Base-by-base conservation (phyloP, 2,888 invertebrate species). In the Drosophila meridiana region DNA sequence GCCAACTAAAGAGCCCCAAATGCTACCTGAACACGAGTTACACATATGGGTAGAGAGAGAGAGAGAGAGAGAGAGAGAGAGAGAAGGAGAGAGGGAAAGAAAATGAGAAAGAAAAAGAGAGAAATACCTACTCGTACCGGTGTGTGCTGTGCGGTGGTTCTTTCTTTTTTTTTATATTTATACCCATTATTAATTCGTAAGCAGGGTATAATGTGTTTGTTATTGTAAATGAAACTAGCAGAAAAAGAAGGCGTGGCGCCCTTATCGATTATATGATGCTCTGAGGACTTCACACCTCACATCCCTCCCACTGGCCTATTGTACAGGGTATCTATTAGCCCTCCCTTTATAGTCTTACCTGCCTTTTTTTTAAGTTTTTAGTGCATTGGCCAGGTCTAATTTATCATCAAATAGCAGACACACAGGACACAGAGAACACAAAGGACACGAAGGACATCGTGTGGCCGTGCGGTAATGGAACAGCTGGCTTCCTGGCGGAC, bases 401-500 rank as follows among this genome's bases (percentile, higher is more conserved):
- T 89, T 87, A 87, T 87, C 86, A 89, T 87, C 84, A 79, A 87
- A 81, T 72, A 89, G 75, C 81, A 78, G 80, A 75, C 82, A 81
- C 74, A 69, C 67, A 67, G 80, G 78, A 77, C 82, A 81, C 82
- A 76, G 74, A 68, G 73, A 65, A 80, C 73, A 82, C 42, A 47
- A 69, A 66, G 69, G 60, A 68, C 68, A 75, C 40, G 32, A 55
- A 52, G 62, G 59, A 56, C 59, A 50, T 13, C 53, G 71, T 64
- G 74, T 69, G 82, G 69, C 67, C 70, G 69, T 38, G 52, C 20
- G 52, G 52, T 52, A 52, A 36, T 56, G 79, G 67, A 86, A 80
- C 90, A 88, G 89, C 87, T 90, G 85, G 89, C 89, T 90, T 86
- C 81, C 87, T 88, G 87, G 57, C 85, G 43, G 60, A 38, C 56